A percentile compares a stretch with the other conserved stretches of the same genome.
These are phyloP conservation scores for Drosophila bocki DNA, from an alignment of 1,140 invertebrate species.

Conservation along the genomic window DNA sequence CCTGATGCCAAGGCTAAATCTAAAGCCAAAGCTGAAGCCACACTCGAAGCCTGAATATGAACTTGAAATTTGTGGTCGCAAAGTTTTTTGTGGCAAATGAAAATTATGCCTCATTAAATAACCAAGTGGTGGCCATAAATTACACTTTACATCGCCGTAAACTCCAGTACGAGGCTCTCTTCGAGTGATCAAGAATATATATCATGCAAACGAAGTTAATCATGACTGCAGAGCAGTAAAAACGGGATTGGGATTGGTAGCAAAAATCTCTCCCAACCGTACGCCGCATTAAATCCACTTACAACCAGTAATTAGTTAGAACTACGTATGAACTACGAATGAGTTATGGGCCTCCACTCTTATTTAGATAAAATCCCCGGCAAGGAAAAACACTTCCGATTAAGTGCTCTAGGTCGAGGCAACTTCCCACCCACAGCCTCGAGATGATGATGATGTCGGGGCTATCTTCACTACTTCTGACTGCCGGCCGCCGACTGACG, in stretches of 20 bases:
- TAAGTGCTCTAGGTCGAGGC: constrained; percentile 44
- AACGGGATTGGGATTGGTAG: neutral
- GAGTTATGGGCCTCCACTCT: constrained; percentile 18
- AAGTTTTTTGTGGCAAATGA: constrained; percentile 70
- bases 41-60: constrained; percentile 54
- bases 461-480: constrained; percentile 6
- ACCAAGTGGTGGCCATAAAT: constrained; percentile 53
- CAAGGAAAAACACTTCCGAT: constrained; percentile 44
- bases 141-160: constrained; percentile 38
- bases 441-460: neutral
- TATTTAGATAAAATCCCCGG: constrained; percentile 33
- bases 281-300: constrained; percentile 15
- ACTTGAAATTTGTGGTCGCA: constrained; percentile 51
- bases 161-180: neutral
- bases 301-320: constrained; percentile 45
- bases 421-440: constrained; percentile 26
- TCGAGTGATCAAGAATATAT: constrained; percentile 16
- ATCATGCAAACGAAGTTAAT: constrained; percentile 36
- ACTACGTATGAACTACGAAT: constrained; percentile 22
- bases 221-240: constrained; percentile 45
- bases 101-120: constrained; percentile 76
- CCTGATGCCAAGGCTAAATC: constrained; percentile 39
- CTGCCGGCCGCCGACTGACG: constrained; percentile 8
- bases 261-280: constrained; percentile 2
- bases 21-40: constrained; percentile 32